Base-by-base conservation (phyloP, 2,113 vertebrate species). In the Megaleporinus macrocephalus region DNA sequence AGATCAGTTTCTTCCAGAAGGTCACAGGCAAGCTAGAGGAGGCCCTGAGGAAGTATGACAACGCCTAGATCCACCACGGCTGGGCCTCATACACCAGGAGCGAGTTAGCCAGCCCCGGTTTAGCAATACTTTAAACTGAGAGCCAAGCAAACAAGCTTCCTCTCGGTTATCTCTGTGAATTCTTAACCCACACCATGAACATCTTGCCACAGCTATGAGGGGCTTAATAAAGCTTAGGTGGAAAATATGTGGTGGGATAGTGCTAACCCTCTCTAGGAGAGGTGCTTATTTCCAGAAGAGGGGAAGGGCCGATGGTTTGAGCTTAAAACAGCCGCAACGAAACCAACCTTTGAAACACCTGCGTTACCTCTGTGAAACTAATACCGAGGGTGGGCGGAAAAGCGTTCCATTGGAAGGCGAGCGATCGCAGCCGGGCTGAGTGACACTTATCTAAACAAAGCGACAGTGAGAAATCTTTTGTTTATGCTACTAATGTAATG, bases 1-100 rank as follows among this genome's bases (percentile, higher is more conserved):
- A 99, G 93, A 99, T 99, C 86, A 87, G 94, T 77, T 99, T 99
- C 95, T 99, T 96, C 89, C 96, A 97, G 86, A 98, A 97, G 92
- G 94, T 99, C 90, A 98, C 96, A 3, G 95, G 95, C 89, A 99
- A 97, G 86, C 93, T 99, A 73, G 97, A 99, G 89, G 97, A 98
- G 87, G 96, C 98, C 65, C 94, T 98, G 91, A 95, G 96, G 87
- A 98, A 98, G 84, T 99, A 99, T 12, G 96, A 99, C 90, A 93
- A 92, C 12, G 95, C 95, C 80, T 98, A 98, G 88, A 62, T 49
- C 41, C 12, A 26, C 78, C 55, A 6, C n/a, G 15, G 15, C 41
- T 30, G 29, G 9, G 33, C 59, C 1, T 0, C 70, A 61, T 30
- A 36, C 11, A 0, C 15, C 61, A 13, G 72, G 80, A 27, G 78